Evolutionary conservation across 2,113 vertebrate species (phyloP).

Genomic region (Raja brachyura): DNA sequence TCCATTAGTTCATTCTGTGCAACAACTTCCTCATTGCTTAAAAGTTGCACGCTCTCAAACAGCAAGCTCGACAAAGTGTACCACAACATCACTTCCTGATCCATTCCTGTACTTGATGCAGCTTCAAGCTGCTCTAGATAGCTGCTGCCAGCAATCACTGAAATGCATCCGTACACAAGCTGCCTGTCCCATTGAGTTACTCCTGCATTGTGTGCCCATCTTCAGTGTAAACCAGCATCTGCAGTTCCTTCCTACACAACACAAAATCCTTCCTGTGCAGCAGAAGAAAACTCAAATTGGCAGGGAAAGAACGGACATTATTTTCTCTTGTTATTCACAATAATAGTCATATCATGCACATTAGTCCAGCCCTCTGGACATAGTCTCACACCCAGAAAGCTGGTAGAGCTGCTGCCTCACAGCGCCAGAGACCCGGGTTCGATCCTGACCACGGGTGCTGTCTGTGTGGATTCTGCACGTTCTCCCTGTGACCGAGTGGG

Average conservation of each 20-base stretch:
- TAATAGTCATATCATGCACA: neutral
- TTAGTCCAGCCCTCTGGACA: too few relatives aligned
- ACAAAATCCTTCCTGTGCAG: neutral
- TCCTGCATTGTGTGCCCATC: too few relatives aligned
- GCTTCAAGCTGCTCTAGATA: too few relatives aligned
- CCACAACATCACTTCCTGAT: neutral
- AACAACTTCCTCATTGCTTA: neutral
- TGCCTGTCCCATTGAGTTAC: too few relatives aligned
- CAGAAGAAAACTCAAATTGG: neutral
- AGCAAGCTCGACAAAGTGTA: neutral
- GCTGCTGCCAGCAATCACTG: neutral
- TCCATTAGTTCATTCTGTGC: neutral
- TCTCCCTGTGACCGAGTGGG: too few relatives aligned
- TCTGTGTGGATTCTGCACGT: too few relatives aligned
- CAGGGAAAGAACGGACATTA: neutral
- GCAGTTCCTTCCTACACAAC: too few relatives aligned
- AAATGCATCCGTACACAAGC: neutral
- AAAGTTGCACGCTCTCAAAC: neutral
- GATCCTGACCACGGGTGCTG: too few relatives aligned
- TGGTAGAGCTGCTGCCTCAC: too few relatives aligned
- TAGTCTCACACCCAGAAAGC: neutral
- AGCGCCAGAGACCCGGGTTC: too few relatives aligned
- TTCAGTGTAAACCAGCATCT: too few relatives aligned
- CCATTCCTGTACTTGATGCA: neutral
- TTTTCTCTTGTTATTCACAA: neutral